Base-by-base conservation (phyloP, 2,797 vertebrate species). In the Oreochromis mossambicus region DNA sequence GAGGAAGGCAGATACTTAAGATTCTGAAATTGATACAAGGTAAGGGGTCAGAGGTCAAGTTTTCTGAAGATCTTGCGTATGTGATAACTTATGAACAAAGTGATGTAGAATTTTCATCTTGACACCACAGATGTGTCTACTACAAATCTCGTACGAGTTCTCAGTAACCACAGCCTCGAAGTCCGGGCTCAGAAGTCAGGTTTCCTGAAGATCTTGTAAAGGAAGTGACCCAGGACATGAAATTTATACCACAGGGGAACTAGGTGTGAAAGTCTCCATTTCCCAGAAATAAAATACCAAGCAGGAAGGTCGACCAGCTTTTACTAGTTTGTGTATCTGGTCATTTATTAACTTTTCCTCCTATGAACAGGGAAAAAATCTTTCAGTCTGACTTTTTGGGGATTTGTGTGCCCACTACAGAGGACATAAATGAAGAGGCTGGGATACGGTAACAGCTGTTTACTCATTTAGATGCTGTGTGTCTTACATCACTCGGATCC, bases 241-340 rank as follows among this genome's bases (percentile, higher is more conserved):
- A 12, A 24, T 3, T 24, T 13, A 54, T 24, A 24, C 52, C 52
- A 4, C 2, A 24, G 52, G 21, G 24, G 21, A 24, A 24, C 52
- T 24, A 1, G 1, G n/a, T 52, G 50, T 2, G 51, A 6, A 54
- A 32, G 55, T 5, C 54, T 56, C 54, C 1, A 3, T 55, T 0
- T 26, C 13, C 24, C 7, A 26, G 54, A 55, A 55, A 55, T 8
- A 29, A 26, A 55, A 7, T 55, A 56, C 29, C 24, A 15, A 56
- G 54, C 24, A 5, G 55, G 55, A 58, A 58, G 7, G 55, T 32
- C 15, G 55, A 17, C 0, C 8, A 58, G 55, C 26, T 58, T 32
- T 29, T 32, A 29, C 26, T 17, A 15, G 26, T 58, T 58, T 56
- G 13, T 3, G 24, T 56, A 1, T 58, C 26, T 58, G 55, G 55